Evolutionary conservation across 1,140 invertebrate genomes (phyloP), one percentile per base, ranked within the genome.

Genomic region (Lucilia cuprina): DNA sequence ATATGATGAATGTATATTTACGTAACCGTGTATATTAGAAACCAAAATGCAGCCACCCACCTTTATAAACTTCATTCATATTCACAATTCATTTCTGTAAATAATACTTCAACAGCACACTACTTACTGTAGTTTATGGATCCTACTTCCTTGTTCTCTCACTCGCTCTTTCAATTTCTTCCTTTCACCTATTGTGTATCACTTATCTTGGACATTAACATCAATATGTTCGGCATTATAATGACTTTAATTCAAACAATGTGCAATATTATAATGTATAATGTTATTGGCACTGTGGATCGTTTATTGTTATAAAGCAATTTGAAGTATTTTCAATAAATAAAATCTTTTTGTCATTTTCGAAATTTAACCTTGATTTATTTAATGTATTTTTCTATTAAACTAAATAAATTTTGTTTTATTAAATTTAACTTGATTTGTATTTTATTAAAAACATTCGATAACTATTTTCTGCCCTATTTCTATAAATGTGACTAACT

Each of bases 141-240:
- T 41, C 41, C 41, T 10, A 8, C 5, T 60, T 60, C 5, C 55
- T n/a, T 14, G 25, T 3, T 17, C 55, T 2, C 55, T 41, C 41
- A 8, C n/a, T 7, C 55, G 1, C 55, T n/a, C 25, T 3, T 30
- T 30, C 25, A 2, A 2, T 30, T 30, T 30, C 25, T 30, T 30
- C 25, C 25, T 30, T 30, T 30, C 55, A n/a, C 75, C 75, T n/a
- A 19, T 78, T 78, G 75, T 41, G 5, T 80, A 41, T 80, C 77
- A 80, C 77, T 80, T 80, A 80, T 80, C 77, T 80, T 49, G 77
- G 41, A 80, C 77, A 80, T 80, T 80, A 80, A 49, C 77, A 80
- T 80, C 77, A 80, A 80, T 80, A 80, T 80, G 77, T 80, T 80
- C 13, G 9, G 77, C 41, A 49, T 80, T 41, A 80, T 80, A 80